Base-by-base conservation (phyloP, 2,113 vertebrate genomes). In the Riparia riparia region DNA sequence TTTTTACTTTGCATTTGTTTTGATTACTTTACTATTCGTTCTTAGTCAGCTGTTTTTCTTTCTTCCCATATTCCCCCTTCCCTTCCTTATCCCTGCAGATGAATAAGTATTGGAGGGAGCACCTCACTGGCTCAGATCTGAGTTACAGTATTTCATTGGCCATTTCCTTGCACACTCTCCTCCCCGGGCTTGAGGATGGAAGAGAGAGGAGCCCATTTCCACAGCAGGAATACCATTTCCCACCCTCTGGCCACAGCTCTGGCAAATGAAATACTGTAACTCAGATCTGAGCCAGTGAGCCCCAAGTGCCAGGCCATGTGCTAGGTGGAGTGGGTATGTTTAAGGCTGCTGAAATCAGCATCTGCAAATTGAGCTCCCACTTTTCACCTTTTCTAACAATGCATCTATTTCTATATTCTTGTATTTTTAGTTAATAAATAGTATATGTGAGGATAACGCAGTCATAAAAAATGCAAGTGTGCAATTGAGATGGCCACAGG, bases 291-390 rank as follows among this genome's bases (percentile, higher is more conserved):
- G 72, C 63, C 1, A 1, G 7, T 26, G 51, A 80, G 32, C 39
- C 66, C 24, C 28, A 21, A 0, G 2, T 2, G 10, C 83, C 3
- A 3, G 12, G 9, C 50, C 41, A 39, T 5, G 4, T 29, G 26
- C 37, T 66, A 41, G 25, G 51, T 11, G 44, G 14, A 63, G 28
- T n/a, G 39, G 2, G 4, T 63, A 12, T 2, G 1, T 63, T 34
- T 41, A 57, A 82, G 34, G 29, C 42, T 82, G 66, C 49, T 7
- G 2, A 37, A 69, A 78, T 18, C 32, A 16, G 16, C 66, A 47
- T 53, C 39, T 58, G n/a, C 44, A 85, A 44, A 89, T 34, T 25
- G 19, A 34, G 26, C 17, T 91, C 15, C 7, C 7, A 2, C 50
- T 66, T 70, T n/a, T 76, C 63, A 57, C 51, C 37, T 66, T 86